phyloP scores from a whole-genome alignment of 1,140 invertebrate species.

The Trichoplusia ni region DNA sequence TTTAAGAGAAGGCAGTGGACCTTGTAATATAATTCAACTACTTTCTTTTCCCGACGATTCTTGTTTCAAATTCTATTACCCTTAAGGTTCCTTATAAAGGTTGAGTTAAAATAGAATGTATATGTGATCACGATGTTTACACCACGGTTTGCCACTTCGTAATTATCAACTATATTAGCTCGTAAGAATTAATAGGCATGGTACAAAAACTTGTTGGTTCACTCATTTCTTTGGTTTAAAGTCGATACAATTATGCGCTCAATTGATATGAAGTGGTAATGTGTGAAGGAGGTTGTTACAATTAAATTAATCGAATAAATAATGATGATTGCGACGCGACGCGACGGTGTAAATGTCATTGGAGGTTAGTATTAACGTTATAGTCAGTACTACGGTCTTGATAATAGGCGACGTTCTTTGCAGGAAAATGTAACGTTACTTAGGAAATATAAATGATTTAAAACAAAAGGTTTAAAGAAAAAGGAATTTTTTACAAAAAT shows the following conservation, averaged over 20 bases:
- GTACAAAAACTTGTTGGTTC: not conserved
- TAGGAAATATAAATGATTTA: too few relatives aligned
- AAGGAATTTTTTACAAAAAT: too few relatives aligned
- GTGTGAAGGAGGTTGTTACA: not conserved
- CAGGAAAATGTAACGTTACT: too few relatives aligned
- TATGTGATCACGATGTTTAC: not conserved
- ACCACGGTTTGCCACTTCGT: not conserved
- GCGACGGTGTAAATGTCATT: too few relatives aligned
- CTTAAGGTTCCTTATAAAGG: constrained; percentile 18
- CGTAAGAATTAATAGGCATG: constrained; percentile 9
- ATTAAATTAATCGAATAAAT: not conserved
- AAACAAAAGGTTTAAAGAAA: too few relatives aligned
- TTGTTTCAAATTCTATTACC: constrained; percentile 11
- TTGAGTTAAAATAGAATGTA: constrained; percentile 1
- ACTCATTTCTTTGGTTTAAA: not conserved
- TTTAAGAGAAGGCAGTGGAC: too few relatives aligned
- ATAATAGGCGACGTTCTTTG: too few relatives aligned
- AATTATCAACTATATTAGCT: constrained; percentile 17
- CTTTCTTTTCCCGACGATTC: not conserved
- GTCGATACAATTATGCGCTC: not conserved
- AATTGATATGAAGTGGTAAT: not conserved
- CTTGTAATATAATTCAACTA: not conserved
- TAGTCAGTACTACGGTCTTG: too few relatives aligned
- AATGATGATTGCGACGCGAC: too few relatives aligned
- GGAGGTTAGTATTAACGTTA: too few relatives aligned